Evolutionary conservation across 2,113 vertebrate species (phyloP), one percentile per base, ranked within the genome.

Genomic region (Mirza zaza): DNA sequence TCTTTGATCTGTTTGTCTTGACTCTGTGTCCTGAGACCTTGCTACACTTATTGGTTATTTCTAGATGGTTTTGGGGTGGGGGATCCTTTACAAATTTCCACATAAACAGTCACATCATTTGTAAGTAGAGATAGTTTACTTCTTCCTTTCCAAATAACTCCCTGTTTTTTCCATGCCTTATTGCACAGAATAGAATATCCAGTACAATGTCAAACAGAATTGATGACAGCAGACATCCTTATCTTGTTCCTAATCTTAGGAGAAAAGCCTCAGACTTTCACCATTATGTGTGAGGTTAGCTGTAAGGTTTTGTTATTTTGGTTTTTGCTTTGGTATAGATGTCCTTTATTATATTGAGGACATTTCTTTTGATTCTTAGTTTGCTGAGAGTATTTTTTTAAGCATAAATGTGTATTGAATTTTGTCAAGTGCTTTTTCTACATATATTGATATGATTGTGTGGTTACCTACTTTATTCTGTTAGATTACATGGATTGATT

Each of bases 341-440:
- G 39, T 15, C 25, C 5, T 59, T 77, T 80, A 50, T 91, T 50
- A 77, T 90, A 80, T 2, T 80, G 52, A 81, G 39, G 27, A 65
- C 36, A 59, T 81, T 59, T 83, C 29, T 70, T 94, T 88, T 39
- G 10, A 85, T 84, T 89, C 36, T 15, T 92, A 32, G 45, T 70
- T 59, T 87, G 14, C 52, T 85, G 23, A 65, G 45, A 84, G 32
- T 75, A 90, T 68, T 90, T 95, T 95, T 95, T 87, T 90, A 55
- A 83, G 87, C 7, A 45, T 61, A 57, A 93, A 32, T 17, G 6
- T 18, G 0, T 88, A 11, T 52, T 77, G n/a, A 81, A 55, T 91
- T 94, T 86, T 70, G 39, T 71, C 76, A 89, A 36, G 29, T 70
- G 12, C 10, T 55, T 77, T 71, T 90, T 68, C n/a, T 77, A 34